Evolutionary conservation across 2,888 invertebrate genomes (phyloP), one percentile per base, ranked within the genome.

Genomic region (Sminthurinus aureus): DNA sequence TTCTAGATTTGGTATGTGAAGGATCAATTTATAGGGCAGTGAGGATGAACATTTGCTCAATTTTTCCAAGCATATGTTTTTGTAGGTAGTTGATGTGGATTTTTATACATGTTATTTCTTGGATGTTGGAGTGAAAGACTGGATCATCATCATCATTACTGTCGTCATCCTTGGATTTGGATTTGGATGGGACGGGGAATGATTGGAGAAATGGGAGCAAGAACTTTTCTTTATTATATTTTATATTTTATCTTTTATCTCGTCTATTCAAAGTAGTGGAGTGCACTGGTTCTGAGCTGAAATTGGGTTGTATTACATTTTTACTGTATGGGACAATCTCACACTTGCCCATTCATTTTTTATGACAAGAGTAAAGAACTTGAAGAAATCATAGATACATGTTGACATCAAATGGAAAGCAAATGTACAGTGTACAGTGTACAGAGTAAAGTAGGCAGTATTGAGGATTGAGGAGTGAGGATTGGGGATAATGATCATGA

Each of bases 401-500:
- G 6, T 38, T 38, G 38, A 38, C 38, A 38, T 38, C 38, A 38
- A 38, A 38, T 38, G n/a, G n/a, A n/a, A n/a, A 38, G 1, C 38
- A 38, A 38, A 38, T 38, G n/a, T n/a, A 38, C 38, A 38, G 6
- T 64, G 64, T 9, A 18, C n/a, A 64, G 9, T 64, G 64, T 64
- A 69, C 20, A 69, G 67, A 69, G 51, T 18, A 75, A 18, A 50
- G 38, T 38, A 38, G 38, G 6, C 38, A 38, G 38, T 6, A 38
- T 4, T 38, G 38, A 38, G 38, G 38, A 38, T 38, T 9, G 74
- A 74, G 20, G 74, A 74, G 50, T 38, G 26, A 38, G 73, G n/a
- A 13, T 20, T 12, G 50, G 50, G 38, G 71, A 80, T 80, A 71
- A 80, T 80, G 80, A 69, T 79, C n/a, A 69, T 69, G 50, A 79